Conservation (phyloP, 1,140 invertebrate species). For the Pogonus chalceus region DNA sequence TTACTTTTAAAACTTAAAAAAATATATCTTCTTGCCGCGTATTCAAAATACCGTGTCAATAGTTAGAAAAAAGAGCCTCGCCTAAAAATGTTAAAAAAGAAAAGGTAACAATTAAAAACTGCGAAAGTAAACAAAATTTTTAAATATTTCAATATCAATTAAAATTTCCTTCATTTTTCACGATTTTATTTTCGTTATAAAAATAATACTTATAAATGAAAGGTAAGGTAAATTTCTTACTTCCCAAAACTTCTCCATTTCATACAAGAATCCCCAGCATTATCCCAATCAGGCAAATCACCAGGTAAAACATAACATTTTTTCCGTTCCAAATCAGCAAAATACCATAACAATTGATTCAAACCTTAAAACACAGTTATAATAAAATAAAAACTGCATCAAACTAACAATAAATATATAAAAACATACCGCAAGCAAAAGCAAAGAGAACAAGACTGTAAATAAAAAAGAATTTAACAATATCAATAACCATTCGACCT, state of each 20-base stretch:
- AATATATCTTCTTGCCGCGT: too few relatives aligned
- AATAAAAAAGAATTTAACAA: conserved; percentile 81
- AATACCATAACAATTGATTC: conserved; percentile 86
- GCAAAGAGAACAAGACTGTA: conserved; percentile 73
- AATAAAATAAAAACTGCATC: neutral
- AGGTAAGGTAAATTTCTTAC: too few relatives aligned
- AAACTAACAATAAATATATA: neutral
- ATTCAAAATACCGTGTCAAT: too few relatives aligned
- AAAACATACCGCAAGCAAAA: conserved; percentile 61
- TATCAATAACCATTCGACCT: conserved; percentile 78
- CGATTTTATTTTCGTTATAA: too few relatives aligned
- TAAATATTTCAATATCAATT: too few relatives aligned
- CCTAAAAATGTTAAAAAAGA: too few relatives aligned
- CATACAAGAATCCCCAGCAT: conserved; percentile 57
- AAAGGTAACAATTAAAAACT: too few relatives aligned
- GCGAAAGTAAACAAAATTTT: too few relatives aligned
- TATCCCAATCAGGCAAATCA: conserved; percentile 53
- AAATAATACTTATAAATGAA: too few relatives aligned
- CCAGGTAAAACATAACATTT: conserved; percentile 58
- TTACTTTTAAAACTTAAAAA: too few relatives aligned
- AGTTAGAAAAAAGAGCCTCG: too few relatives aligned
- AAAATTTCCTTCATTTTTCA: too few relatives aligned
- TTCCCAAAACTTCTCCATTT: conserved; percentile 65
- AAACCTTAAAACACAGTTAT: conserved; percentile 37
- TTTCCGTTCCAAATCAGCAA: conserved; percentile 66